Percentiles rank a stretch among this genome's conserved stretches.
Conservation (phyloP, 2,113 vertebrate genomes). For the Python bivittatus region DNA sequence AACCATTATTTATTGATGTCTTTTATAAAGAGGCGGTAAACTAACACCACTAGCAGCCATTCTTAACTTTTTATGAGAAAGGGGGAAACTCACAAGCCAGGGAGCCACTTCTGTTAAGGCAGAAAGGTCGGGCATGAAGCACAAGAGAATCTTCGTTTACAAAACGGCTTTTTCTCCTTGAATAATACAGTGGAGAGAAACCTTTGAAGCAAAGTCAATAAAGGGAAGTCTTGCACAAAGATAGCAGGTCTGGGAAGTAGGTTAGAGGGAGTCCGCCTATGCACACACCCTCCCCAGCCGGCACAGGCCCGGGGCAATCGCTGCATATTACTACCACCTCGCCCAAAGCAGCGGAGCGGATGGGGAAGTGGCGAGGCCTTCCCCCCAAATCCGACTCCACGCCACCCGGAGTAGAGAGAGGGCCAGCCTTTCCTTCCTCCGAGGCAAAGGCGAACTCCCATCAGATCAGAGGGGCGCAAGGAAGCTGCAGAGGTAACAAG, state of each 20-base stretch:
- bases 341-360: not conserved
- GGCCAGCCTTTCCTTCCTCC: not conserved
- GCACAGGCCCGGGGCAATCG: not conserved
- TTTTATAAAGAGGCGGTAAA: not conserved
- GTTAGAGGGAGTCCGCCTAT: not conserved
- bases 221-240: not conserved
- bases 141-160: no score
- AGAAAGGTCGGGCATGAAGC: not conserved
- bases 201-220: not conserved
- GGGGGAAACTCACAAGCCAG: not conserved
- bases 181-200: not conserved
- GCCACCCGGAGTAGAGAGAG: not conserved
- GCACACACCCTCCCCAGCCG: not conserved
- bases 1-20: not conserved
- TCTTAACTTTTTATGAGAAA: not conserved
- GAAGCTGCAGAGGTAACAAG: not conserved
- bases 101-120: not conserved
- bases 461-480: not conserved
- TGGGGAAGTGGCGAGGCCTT: not conserved
- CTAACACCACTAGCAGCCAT: not conserved
- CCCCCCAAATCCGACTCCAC: not conserved
- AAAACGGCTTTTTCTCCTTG: not conserved
- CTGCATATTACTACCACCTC: not conserved
- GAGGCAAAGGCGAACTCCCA: not conserved
- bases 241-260: not conserved